Evolutionary conservation across 1,140 invertebrate genomes (phyloP).

Genomic region (Caenorhabditis latens): DNA sequence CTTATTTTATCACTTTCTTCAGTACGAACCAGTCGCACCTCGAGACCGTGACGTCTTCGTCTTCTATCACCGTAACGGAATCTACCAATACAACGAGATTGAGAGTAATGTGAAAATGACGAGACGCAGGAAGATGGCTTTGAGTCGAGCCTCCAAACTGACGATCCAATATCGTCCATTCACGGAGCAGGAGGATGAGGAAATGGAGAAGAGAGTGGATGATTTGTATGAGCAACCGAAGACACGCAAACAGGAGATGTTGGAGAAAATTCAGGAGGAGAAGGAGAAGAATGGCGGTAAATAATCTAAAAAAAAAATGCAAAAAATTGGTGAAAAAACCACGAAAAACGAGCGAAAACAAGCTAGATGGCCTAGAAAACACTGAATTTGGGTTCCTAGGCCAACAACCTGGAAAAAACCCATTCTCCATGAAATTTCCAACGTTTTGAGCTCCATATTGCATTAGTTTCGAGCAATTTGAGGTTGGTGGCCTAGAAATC

Average conservation of each 20-base stretch:
- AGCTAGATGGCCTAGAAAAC: too few relatives aligned
- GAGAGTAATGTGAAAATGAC: conserved; percentile 83
- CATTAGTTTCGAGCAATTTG: too few relatives aligned
- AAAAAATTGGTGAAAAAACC: neutral
- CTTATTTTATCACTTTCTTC: too few relatives aligned
- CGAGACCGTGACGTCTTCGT: conserved; percentile 97
- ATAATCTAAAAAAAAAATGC: neutral
- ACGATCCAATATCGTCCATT: conserved; percentile 25
- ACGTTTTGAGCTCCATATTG: too few relatives aligned
- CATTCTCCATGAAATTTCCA: too few relatives aligned
- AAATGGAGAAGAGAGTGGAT: conserved; percentile 21
- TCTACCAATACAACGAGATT: conserved; percentile 94
- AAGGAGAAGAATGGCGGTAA: neutral
- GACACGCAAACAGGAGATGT: conserved; percentile 5
- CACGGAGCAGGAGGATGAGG: conserved; percentile 1
- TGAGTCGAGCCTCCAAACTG: conserved; percentile 31
- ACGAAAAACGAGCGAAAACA: too few relatives aligned
- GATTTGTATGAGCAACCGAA: conserved; percentile 44
- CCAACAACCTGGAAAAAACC: too few relatives aligned
- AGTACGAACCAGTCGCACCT: conserved; percentile 83
- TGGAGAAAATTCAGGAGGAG: conserved; percentile 13
- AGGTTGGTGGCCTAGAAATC: too few relatives aligned
- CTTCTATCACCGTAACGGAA: conserved; percentile 87
- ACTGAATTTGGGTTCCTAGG: too few relatives aligned
- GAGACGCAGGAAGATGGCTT: conserved; percentile 30